Conservation (phyloP, 35 echinoderm and acorn worm species). For the Holothuria glaberrima region DNA sequence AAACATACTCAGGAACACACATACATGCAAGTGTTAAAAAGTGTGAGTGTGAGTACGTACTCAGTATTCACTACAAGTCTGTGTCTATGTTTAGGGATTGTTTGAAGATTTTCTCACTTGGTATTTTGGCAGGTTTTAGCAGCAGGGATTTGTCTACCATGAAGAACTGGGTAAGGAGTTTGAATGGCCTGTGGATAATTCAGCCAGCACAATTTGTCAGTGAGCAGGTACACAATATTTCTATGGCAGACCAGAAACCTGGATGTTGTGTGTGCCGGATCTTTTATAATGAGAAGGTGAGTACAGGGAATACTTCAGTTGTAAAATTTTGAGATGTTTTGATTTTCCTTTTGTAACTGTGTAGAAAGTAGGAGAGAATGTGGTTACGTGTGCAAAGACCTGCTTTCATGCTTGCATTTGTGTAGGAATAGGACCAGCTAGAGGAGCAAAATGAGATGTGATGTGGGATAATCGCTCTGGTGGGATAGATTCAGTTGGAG, state of each 20-base stretch:
- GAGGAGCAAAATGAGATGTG: no score
- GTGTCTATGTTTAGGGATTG: not conserved
- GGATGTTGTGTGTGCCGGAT: constrained; percentile 88
- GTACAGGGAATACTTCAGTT: not conserved
- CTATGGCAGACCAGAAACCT: constrained; percentile 82
- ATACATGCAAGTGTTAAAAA: no score
- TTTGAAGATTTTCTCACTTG: not conserved
- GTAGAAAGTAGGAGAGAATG: not conserved
- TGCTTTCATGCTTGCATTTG: no score
- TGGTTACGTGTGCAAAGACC: not conserved
- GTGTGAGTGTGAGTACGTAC: no score
- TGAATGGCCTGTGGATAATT: constrained; percentile 91
- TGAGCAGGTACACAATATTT: constrained; percentile 81
- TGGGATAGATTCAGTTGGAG: no score
- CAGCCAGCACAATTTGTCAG: constrained; percentile 89
- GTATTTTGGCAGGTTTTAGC: constrained; percentile 62
- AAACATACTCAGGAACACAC: no score
- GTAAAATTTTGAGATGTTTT: not conserved
- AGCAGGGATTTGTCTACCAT: constrained; percentile 61
- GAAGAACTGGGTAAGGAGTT: constrained; percentile 84
- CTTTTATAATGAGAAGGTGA: constrained; percentile 91
- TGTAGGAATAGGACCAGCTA: no score
- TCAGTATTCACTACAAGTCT: not conserved
- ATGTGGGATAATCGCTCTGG: no score
- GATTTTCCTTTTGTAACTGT: not conserved